Evolutionary conservation across 2,797 vertebrate genomes (phyloP).

Genomic region (Chanos chanos): DNA sequence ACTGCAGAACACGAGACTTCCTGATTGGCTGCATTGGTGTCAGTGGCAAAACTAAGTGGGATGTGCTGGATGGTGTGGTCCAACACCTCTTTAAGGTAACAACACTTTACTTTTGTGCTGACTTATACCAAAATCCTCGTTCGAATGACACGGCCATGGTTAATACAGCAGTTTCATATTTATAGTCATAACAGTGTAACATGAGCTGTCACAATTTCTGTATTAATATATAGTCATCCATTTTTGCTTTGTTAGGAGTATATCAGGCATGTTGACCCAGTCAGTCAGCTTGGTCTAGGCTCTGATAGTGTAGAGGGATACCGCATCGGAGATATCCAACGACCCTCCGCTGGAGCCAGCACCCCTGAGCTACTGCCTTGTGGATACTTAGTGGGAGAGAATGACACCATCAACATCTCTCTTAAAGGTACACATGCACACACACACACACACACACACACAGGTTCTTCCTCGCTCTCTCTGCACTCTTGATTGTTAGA

Average conservation of each 20-base stretch:
- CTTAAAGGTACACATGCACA: slow-evolving; percentile 79
- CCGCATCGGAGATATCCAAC: slow-evolving; percentile 88
- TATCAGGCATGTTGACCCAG: slow-evolving; percentile 88
- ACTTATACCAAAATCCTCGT: no score
- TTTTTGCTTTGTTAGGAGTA: slow-evolving; percentile 79
- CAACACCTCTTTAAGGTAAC: slow-evolving; percentile 92
- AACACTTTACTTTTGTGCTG: no score
- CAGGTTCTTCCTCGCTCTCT: neutral
- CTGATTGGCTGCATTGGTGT: slow-evolving; percentile 96
- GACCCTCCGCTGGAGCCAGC: slow-evolving; percentile 66
- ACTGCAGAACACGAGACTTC: slow-evolving; percentile 76
- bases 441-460: neutral
- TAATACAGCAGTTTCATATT: no score
- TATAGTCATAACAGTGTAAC: neutral
- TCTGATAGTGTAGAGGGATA: slow-evolving; percentile 92
- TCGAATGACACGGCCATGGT: no score
- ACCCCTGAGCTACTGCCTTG: slow-evolving; percentile 93
- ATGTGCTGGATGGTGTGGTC: slow-evolving; percentile 94
- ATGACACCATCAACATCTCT: slow-evolving; percentile 87
- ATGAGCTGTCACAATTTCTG: neutral
- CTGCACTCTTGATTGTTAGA: no score
- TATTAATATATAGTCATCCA: neutral
- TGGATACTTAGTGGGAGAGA: slow-evolving; percentile 96
- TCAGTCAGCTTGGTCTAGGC: slow-evolving; percentile 87
- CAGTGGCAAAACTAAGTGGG: slow-evolving; percentile 98